Evolutionary conservation across 2,888 invertebrate genomes (phyloP), one percentile per base, ranked within the genome.

Genomic region (Luperina testacea): DNA sequence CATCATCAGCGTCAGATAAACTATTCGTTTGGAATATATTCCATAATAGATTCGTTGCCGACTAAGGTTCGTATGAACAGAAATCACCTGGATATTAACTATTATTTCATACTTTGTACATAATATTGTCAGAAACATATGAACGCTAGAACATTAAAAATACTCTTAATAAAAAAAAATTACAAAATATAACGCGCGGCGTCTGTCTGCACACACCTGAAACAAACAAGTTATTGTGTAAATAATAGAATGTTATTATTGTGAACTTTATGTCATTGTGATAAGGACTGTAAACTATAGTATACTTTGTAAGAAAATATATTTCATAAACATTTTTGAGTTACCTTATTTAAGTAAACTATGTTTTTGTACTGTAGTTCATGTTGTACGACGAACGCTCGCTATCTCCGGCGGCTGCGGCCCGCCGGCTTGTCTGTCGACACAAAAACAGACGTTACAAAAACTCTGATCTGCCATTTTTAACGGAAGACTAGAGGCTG

Each of bases 171-270:
- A 88, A 88, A 89, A 88, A 85, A 67, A 89, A 83, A 86, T 89
- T 88, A 81, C 79, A 88, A 89, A 90, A 88, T 90, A 89, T 82
- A 80, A 61, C 69, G 83, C 80, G 57, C 69, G 79, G 86, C 84
- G 81, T 80, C 48, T 78, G 81, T 80, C 48, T 78, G 75, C 80
- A 80, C 86, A 82, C 87, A 90, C 81, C 92, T 92, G 91, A 2
- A 91, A 92, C 72, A 86, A 85, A 53, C 1, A 24, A 59, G 3
- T 24, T 9, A 45, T 11, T 57, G 13, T 81, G 63, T 72, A 24
- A 72, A 65, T 48, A 27, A 38, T 67, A 6, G 13, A 27, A 75
- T 53, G 13, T 38, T 15, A 69, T 24, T n/a, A 42, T 51, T 11
- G 6, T 51, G 24, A 71, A 64, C 24, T 27, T 65, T 75, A 51